These are phyloP conservation scores for Spea hammondii DNA, from an alignment of 2,797 vertebrate species.

Conservation along the genomic window DNA sequence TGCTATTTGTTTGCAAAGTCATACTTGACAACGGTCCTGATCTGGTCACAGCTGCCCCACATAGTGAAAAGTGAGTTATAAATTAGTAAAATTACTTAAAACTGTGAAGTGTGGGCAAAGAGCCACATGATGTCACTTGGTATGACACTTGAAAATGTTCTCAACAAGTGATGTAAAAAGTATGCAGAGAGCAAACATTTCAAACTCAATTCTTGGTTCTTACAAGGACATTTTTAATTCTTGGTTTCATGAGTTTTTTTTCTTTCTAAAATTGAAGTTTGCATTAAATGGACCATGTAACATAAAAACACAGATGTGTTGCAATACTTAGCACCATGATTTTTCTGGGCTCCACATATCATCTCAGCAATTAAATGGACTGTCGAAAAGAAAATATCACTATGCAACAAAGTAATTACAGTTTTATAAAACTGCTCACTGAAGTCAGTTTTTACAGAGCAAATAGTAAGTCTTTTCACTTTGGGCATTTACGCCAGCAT, in stretches of 20 bases:
- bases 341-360: conserved; percentile 10
- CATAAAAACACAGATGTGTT: conserved; percentile 21
- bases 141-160: too few relatives aligned
- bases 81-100: too few relatives aligned
- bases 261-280: conserved; percentile 22
- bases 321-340: conserved; percentile 7
- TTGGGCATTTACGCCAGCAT: conserved; percentile 10
- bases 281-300: conserved; percentile 22
- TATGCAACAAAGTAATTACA: conserved; percentile 33
- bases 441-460: conserved; percentile 30
- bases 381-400: conserved; percentile 30
- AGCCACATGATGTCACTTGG: too few relatives aligned
- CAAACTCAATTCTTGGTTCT: neutral
- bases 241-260: too few relatives aligned
- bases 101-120: too few relatives aligned
- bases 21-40: too few relatives aligned
- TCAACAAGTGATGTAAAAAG: neutral
- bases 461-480: conserved; percentile 22
- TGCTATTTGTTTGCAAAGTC: too few relatives aligned
- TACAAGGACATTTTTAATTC: too few relatives aligned
- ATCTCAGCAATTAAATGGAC: conserved; percentile 28
- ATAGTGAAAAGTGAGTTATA: too few relatives aligned
- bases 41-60: too few relatives aligned
- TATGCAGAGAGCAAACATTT: neutral
- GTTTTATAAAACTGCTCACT: conserved; percentile 28